phyloP scores from a whole-genome alignment of 2,888 invertebrate species.

The Eristalis tenax region DNA sequence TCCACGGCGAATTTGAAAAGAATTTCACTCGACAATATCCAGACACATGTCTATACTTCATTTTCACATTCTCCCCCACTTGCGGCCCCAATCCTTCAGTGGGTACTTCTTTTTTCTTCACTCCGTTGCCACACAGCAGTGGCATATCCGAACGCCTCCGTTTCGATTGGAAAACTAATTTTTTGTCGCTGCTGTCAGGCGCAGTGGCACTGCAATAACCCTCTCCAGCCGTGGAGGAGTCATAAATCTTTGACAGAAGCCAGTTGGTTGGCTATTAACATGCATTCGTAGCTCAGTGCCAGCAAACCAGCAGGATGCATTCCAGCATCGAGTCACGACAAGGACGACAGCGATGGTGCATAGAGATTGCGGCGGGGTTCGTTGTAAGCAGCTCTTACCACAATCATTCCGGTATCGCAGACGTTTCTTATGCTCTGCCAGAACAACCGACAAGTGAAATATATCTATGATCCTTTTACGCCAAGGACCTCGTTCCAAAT shows the following conservation, averaged over 20 bases:
- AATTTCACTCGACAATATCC: constrained; percentile 18
- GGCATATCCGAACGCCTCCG: constrained; percentile 27
- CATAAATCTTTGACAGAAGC: constrained; percentile 72
- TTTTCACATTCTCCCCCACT: constrained; percentile 39
- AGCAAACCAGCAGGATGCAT: constrained; percentile 69
- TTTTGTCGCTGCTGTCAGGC: constrained; percentile 68
- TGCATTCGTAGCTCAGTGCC: constrained; percentile 67
- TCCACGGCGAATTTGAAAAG: constrained; percentile 19
- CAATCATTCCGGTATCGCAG: constrained; percentile 55
- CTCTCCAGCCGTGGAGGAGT: constrained; percentile 55
- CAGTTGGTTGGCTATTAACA: constrained; percentile 68
- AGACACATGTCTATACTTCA: constrained; percentile 63
- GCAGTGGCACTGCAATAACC: constrained; percentile 67
- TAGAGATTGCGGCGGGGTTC: constrained; percentile 48
- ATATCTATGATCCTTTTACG: constrained; percentile 41
- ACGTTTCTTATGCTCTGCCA: constrained; percentile 61
- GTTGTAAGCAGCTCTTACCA: constrained; percentile 36
- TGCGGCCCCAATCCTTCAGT: background rate
- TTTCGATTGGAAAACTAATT: constrained; percentile 67
- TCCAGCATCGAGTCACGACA: constrained; percentile 28
- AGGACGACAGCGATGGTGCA: constrained; percentile 48
- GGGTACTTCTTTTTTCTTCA: background rate
- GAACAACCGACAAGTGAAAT: constrained; percentile 48
- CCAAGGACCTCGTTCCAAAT: background rate
- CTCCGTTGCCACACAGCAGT: background rate